Percentiles rank a stretch among this genome's conserved stretches.
phyloP scores from a whole-genome alignment of 1,140 invertebrate genomes.

The Zeugodacus cucurbitae region DNA sequence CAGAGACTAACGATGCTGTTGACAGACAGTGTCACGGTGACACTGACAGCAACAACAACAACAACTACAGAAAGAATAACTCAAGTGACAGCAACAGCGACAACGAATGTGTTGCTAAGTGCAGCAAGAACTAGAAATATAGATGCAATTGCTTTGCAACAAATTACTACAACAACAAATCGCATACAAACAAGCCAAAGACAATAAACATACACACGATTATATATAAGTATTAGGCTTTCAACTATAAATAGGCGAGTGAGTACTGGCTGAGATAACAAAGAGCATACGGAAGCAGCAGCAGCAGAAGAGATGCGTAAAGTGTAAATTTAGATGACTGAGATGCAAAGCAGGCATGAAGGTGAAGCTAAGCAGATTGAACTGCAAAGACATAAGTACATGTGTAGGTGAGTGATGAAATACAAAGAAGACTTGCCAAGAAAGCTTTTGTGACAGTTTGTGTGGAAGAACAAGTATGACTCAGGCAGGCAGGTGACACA shows the following conservation, averaged over 20 bases:
- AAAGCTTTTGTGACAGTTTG: background rate
- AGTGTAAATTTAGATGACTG: no score
- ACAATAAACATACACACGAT: background rate
- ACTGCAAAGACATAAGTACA: no score
- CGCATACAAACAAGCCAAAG: background rate
- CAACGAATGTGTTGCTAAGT: background rate
- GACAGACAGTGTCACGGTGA: background rate
- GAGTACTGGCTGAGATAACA: background rate
- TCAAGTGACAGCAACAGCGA: background rate
- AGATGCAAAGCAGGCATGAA: background rate
- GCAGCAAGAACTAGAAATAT: background rate
- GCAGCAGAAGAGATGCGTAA: background rate
- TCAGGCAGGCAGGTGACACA: background rate
- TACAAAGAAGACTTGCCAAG: background rate
- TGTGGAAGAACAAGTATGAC: background rate
- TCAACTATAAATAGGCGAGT: background rate
- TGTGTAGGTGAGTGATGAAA: background rate
- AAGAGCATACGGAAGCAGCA: background rate
- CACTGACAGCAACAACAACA: background rate
- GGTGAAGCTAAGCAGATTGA: no score
- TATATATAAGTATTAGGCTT: background rate
- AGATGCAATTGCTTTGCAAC: constrained; percentile 15
- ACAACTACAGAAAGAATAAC: no score
- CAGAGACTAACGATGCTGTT: background rate
- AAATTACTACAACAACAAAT: background rate